A percentile compares a stretch with the other conserved stretches of the same genome.
Conservation (phyloP, 1,140 invertebrate genomes). For the Samia ricini region DNA sequence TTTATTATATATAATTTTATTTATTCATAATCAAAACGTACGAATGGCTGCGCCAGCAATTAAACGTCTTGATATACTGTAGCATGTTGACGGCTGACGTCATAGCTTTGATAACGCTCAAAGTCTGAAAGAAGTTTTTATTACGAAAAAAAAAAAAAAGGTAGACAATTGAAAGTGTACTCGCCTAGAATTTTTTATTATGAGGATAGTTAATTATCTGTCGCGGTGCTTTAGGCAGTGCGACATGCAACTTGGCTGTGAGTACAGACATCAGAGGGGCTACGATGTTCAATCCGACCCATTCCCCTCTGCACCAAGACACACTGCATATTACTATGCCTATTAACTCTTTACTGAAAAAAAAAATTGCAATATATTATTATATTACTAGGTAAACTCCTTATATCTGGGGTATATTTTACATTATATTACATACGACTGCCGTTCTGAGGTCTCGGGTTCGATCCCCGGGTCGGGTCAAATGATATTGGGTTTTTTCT, state of each 20-base stretch:
- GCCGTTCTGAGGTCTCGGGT: no score
- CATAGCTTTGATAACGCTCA: no score
- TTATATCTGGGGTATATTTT: not conserved
- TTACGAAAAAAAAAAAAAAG: no score
- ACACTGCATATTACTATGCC: slow-evolving; percentile 79
- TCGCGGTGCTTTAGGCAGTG: slow-evolving; percentile 9
- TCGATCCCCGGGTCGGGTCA: no score
- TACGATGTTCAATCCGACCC: slow-evolving; percentile 80
- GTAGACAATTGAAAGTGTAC: no score
- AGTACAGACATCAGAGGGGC: slow-evolving; percentile 71
- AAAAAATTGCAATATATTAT: not conserved
- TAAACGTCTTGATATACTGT: no score
- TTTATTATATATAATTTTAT: no score
- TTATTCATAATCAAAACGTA: no score
- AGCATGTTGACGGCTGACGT: no score
- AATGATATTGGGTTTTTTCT: no score
- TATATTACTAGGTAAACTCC: not conserved
- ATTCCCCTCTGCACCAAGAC: slow-evolving; percentile 80
- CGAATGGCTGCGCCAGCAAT: no score
- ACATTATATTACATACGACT: no score
- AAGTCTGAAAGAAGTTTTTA: not conserved
- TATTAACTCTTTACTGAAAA: slow-evolving; percentile 47
- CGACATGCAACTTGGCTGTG: slow-evolving; percentile 49
- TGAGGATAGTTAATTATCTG: slow-evolving; percentile 16
- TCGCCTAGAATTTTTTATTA: slow-evolving; percentile 18